Evolutionary conservation across 1,140 invertebrate species (phyloP), one percentile per base, ranked within the genome.

Genomic region (Meloidogyne chitwoodi): DNA sequence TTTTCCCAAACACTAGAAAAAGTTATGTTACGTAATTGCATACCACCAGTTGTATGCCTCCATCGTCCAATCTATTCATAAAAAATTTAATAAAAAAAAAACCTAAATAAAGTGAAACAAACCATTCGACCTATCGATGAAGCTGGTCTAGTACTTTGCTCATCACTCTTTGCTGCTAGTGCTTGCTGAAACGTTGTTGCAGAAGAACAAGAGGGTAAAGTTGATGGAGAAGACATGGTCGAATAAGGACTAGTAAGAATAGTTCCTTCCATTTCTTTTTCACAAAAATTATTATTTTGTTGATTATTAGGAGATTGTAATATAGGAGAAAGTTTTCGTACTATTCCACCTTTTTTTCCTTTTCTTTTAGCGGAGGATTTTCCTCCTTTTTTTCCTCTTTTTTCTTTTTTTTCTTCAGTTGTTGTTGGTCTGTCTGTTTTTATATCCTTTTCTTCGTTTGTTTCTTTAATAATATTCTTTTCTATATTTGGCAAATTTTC

Each of bases 1-100:
- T 38, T 61, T 34, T 63, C 38, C 34, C 64, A 64, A 34, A 56
- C 56, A 6, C 64, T 48, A 16, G 44, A 63, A 19, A 64, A 2
- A 4, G 71, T 29, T 34, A 73, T 34, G 26, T 73, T 73, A 22
- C 71, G 22, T 31, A 73, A 61, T 64, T 56, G 44, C 3, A 73
- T 61, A 14, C 71, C 71, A 34, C 71, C 71, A 64, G 34, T 64
- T 41, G 48, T 41, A 64, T 63, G 29, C 11, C 61, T 14, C 71
- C 71, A 34, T 16, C 71, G 44, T 19, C 29, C 24, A 31, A 63
- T n/a, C 26, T 29, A 27, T 44, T 27, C 11, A n/a, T 14, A 29
- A 41, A 69, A 69, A 24, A 26, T 24, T 16, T 26, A 56, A 19
- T 26, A 2, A 27, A 19, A 41, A n/a, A 38, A 8, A 29, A 70